Percentiles rank a stretch among this genome's conserved stretches.
phyloP scores from a whole-genome alignment of 1,140 invertebrate genomes.

The Rhynchophorus ferrugineus region DNA sequence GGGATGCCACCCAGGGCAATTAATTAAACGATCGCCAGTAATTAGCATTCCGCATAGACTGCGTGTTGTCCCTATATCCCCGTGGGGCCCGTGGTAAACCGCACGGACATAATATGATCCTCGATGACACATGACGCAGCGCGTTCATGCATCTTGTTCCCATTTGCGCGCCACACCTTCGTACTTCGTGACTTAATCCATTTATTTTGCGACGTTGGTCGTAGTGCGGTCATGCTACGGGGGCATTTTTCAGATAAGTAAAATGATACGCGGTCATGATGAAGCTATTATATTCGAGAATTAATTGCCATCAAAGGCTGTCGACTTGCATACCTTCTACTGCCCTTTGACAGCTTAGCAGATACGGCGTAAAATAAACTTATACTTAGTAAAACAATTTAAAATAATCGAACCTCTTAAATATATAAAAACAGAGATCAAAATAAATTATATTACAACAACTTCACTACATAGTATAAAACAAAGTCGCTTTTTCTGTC shows the following conservation, averaged over 20 bases:
- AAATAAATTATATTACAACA: no score
- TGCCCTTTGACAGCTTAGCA: no score
- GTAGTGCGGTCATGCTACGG: constrained; percentile 10
- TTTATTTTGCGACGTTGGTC: constrained; percentile 9
- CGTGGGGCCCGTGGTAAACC: constrained; percentile 8
- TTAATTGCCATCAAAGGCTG: no score
- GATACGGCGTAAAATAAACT: no score
- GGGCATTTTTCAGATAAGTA: constrained; percentile 15
- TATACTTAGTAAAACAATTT: no score
- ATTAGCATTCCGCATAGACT: constrained; percentile 18
- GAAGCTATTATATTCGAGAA: constrained; percentile 7
- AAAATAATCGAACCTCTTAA: no score
- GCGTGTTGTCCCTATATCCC: constrained; percentile 10
- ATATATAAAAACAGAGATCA: no score
- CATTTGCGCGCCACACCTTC: constrained; percentile 18
- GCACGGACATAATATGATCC: constrained; percentile 20
- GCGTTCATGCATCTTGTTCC: constrained; percentile 16
- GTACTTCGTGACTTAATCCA: constrained; percentile 21
- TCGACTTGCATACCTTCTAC: no score
- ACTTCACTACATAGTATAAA: no score
- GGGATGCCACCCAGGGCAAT: constrained; percentile 14
- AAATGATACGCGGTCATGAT: constrained; percentile 10
- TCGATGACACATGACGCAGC: constrained; percentile 17
- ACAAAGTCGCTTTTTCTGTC: no score
- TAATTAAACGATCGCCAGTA: constrained; percentile 16